These are phyloP conservation scores for Budorcas taxicolor DNA, from an alignment of 2,113 vertebrate genomes.

Conservation along the genomic window DNA sequence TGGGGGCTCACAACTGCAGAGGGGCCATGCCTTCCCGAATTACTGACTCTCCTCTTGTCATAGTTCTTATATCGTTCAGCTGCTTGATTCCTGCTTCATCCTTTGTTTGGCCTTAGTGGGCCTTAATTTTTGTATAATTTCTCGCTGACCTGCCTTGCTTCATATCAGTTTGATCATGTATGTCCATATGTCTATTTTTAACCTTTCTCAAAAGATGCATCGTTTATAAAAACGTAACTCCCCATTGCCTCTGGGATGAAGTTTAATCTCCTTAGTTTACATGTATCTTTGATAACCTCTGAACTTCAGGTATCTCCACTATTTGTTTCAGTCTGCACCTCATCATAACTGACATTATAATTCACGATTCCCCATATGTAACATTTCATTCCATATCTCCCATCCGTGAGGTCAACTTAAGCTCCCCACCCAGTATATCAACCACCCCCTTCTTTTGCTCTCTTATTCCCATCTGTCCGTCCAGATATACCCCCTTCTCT, in stretches of 20 bases:
- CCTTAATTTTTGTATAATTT: not conserved
- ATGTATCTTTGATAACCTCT: not conserved
- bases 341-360: not conserved
- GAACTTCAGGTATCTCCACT: not conserved
- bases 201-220: not conserved
- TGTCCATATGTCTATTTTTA: not conserved
- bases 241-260: not conserved
- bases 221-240: not conserved
- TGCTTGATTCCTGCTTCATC: not conserved
- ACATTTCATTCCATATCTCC: not conserved
- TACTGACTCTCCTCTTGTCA: not conserved
- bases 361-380: not conserved
- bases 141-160: not conserved
- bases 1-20: not conserved
- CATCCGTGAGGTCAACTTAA: not conserved
- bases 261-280: not conserved
- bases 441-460: not conserved
- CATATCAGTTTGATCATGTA: not conserved
- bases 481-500: not conserved
- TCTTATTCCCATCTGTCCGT: not conserved
- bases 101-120: not conserved
- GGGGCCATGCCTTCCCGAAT: not conserved
- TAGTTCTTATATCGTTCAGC: not conserved
- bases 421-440: not conserved
- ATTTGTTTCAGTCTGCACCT: not conserved